Base-by-base conservation (phyloP, 2,888 invertebrate genomes). In the Pristionchus fissidentatus region DNA sequence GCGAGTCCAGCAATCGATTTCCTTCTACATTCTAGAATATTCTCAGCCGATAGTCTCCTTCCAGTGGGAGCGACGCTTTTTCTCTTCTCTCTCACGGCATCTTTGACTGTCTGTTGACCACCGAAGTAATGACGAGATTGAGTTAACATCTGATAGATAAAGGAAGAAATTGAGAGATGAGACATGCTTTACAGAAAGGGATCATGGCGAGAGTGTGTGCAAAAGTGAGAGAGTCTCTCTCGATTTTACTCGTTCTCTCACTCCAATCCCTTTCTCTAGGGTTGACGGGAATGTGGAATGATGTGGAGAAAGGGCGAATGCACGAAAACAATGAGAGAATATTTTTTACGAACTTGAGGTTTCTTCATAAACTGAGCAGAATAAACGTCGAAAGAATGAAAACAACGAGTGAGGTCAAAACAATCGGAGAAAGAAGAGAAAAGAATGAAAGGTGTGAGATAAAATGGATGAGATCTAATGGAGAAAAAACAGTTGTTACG, bases 1-100 rank as follows among this genome's bases (percentile, higher is more conserved):
- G 57, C 41, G 55, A 57, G 38, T 41, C 80, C 80, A 7, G 29
- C 70, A 4, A 81, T 32, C 0, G 62, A 62, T 62, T 81, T 81
- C 62, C 80, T 81, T 46, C 80, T 60, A 22, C 32, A 62, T 43
- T 81, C 80, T 5, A 81, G 80, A 19, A 81, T 81, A 62, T 81
- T 81, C 46, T 81, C 80, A 10, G 80, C 80, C 7, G 62, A 62
- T 13, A 49, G 80, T 13, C 80, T 41, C n/a, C 80, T 10, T 60
- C 80, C 80, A 43, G 62, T 29, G 13, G 79, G 41, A 4, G 46
- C 80, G 38, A 79, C 79, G 46, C 80, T 81, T 46, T 62, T 81
- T 13, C 80, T 41, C 62, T 81, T 81, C 46, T 81, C 80, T 22
- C 79, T 8, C 26, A 81, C 62, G 22, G 60, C 43, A 32, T 49